Evolutionary conservation across 2,888 invertebrate genomes (phyloP), one percentile per base, ranked within the genome.

Genomic region (Pollenia griseotomentosa): DNA sequence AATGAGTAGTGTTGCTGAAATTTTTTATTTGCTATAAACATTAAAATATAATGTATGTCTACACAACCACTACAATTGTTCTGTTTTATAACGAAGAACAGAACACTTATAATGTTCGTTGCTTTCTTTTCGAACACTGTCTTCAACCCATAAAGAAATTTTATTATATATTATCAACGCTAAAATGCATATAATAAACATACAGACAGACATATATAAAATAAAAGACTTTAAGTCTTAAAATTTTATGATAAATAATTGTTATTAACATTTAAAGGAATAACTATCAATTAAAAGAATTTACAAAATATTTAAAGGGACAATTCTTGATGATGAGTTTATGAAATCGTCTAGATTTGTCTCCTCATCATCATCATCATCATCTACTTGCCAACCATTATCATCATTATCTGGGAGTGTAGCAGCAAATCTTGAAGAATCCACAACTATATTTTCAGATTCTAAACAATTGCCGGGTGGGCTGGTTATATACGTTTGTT

Each of bases 371-470:
- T 59, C n/a, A n/a, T n/a, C n/a, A n/a, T n/a, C 59, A 11, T 89
- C 91, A 40, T 92, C 90, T 14, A 90, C 92, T n/a, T 91, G 92
- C 93, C 93, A 93, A 51, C 91, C 91, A 83, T 91, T 90, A 1
- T 90, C 90, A 0, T 87, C 81, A 10, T 68, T 89, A 66, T 86
- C 65, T n/a, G 87, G 61, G 0, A 91, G 89, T n/a, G 91, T 92
- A 89, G 91, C 91, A 23, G 91, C 93, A 90, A 93, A 93, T 59
- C 93, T 91, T 85, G 91, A 92, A 33, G 90, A 90, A 83, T 93
- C 92, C 8, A 93, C 87, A 61, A 89, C 86, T 10, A 92, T 87
- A 8, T 89, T 81, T n/a, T 90, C 82, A 9, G 81, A 14, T 48
- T 86, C 85, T 14, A 65, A 51, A 77, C 80, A 77, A 42, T 82